Conservation (phyloP, 1,140 invertebrate genomes). For the Ptiloglossa arizonensis region DNA sequence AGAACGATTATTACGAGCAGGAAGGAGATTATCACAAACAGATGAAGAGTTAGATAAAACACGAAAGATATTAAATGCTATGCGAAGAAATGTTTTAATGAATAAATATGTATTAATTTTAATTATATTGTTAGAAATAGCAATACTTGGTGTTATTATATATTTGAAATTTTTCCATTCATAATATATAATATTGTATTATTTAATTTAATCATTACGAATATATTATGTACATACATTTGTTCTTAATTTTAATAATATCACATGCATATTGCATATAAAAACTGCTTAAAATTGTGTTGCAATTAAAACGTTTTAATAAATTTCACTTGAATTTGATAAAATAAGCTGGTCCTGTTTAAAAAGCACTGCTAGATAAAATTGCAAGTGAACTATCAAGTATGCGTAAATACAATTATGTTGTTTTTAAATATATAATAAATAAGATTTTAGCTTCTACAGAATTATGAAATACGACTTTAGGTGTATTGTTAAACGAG, state of each 20-base stretch:
- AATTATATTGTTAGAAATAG: conserved; percentile 86
- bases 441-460: too few relatives aligned
- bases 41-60: conserved; percentile 84
- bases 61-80: conserved; percentile 83
- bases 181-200: conserved; percentile 36
- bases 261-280: neutral
- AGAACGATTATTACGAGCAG: conserved; percentile 85
- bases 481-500: too few relatives aligned
- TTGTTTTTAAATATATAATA: too few relatives aligned
- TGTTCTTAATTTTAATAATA: neutral
- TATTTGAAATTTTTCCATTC: conserved; percentile 84
- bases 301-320: neutral
- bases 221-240: neutral
- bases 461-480: too few relatives aligned
- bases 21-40: conserved; percentile 84
- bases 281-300: neutral
- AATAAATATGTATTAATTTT: conserved; percentile 87
- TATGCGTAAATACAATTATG: too few relatives aligned
- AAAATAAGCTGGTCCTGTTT: neutral
- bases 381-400: too few relatives aligned
- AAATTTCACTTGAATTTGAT: neutral
- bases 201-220: neutral
- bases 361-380: too few relatives aligned
- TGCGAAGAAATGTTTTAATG: conserved; percentile 85
- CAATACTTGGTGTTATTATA: conserved; percentile 83